Evolutionary conservation across 2,888 invertebrate species (phyloP), one percentile per base, ranked within the genome.

Genomic region (Agriopis leucophaearia): DNA sequence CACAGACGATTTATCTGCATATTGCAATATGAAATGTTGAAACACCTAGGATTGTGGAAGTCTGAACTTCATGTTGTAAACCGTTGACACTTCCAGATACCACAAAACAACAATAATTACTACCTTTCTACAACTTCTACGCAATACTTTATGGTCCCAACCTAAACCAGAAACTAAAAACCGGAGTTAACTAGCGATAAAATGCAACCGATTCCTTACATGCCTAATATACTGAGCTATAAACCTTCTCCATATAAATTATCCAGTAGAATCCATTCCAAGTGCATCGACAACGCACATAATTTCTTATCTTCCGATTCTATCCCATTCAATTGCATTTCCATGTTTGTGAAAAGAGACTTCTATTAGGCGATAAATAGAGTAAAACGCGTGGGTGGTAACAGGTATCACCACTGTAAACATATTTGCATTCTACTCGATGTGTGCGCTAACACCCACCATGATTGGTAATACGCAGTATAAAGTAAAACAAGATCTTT

Each of bases 381-480:
- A 78, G 72, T 75, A 80, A 76, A 73, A 66, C 10, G 54, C 44
- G 88, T 89, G 82, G 88, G 89, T 73, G 82, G 72, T 72, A 76
- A 74, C 66, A 78, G 80, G 45, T 68, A 67, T 77, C 69, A 69
- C 77, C 75, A 76, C 81, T 80, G 80, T 77, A 67, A 78, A 74
- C 68, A 88, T 54, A 67, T 88, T 88, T 84, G 86, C 88, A 88
- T 88, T 82, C 77, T 77, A 78, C 79, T 76, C 73, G 78, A 81
- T 79, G 71, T 80, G 79, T 82, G 80, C 80, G 79, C 80, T 81
- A 75, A 83, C 85, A 79, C 88, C 87, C 83, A 88, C 88, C 13
- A 44, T 51, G 51, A 64, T 67, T 78, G 71, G 76, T 63, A 74
- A 76, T 80, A 74, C 76, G 69, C 72, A 74, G 75, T 70, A 72